phyloP scores from a whole-genome alignment of 2,113 vertebrate species.

The Mola mola region DNA sequence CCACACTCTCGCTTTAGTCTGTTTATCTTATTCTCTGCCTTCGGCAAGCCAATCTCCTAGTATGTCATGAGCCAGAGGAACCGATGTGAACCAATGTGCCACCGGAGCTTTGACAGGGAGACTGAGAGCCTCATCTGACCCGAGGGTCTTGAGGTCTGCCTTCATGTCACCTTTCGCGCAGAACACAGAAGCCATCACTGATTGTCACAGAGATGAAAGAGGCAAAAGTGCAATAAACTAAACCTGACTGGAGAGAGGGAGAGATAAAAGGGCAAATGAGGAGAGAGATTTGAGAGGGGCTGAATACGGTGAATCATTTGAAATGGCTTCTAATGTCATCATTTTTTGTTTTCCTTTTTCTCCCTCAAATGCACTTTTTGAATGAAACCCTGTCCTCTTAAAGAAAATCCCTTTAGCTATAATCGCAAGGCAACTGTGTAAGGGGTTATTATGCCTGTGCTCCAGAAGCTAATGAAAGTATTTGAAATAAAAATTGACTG shows the following conservation, averaged over 20 bases:
- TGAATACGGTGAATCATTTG: conserved; percentile 45
- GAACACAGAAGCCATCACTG: too few species aligned
- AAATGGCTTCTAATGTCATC: conserved; percentile 32
- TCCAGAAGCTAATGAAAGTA: too few species aligned
- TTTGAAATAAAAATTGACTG: too few species aligned
- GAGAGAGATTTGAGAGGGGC: conserved; percentile 14
- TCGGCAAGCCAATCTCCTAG: conserved; percentile 34
- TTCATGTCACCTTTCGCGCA: too few species aligned
- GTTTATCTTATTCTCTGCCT: conserved; percentile 11
- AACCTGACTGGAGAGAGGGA: background rate
- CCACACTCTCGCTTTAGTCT: background rate
- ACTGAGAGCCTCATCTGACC: conserved; percentile 5
- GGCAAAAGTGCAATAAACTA: too few species aligned
- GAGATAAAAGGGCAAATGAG: conserved; percentile 28
- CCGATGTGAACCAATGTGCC: too few species aligned
- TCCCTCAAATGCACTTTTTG: too few species aligned
- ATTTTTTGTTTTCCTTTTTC: conserved; percentile 55
- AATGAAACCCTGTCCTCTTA: too few species aligned
- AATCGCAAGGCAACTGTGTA: too few species aligned
- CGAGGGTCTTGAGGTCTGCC: conserved; percentile 12
- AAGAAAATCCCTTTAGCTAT: too few species aligned
- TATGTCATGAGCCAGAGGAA: background rate
- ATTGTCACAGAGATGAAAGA: conserved; percentile 47
- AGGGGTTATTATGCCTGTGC: too few species aligned
- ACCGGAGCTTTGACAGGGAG: too few species aligned